Evolutionary conservation across 1,140 invertebrate species (phyloP), one percentile per base, ranked within the genome.

Genomic region (Steinernema feltiae): DNA sequence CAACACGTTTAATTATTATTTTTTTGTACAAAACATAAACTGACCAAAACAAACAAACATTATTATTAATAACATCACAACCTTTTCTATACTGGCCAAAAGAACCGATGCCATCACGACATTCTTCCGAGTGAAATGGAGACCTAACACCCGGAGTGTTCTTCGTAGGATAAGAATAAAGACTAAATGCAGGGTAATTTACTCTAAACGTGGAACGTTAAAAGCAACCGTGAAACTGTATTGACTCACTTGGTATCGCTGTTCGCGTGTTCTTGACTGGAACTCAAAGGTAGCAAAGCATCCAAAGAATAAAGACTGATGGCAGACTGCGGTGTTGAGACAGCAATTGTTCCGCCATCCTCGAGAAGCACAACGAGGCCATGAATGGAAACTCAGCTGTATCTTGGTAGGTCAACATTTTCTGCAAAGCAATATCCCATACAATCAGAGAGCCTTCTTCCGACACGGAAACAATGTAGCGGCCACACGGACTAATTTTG

Each of bases 61-160:
- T n/a, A n/a, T n/a, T n/a, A n/a, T n/a, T n/a, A n/a, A n/a, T n/a
- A n/a, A n/a, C n/a, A n/a, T n/a, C n/a, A n/a, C n/a, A n/a, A n/a
- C n/a, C n/a, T n/a, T n/a, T n/a, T n/a, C n/a, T n/a, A n/a, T n/a
- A 84, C 71, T 84, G 82, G 29, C 83, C 78, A 41, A 82, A 84
- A 24, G 77, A 76, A 12, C 83, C 83, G 27, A 85, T 69, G 74
- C 83, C 32, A 84, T 41, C 2, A 84, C 75, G 27, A 82, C 73
- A 53, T 84, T 84, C 48, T 82, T 82, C 2, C 82, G 69, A 18
- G 82, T 78, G 71, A 84, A 84, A 70, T 84, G 76, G 7, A 84
- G 70, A 32, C 82, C 83, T 15, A 85, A 53, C 1, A 84, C n/a
- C 41, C 3, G 78, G 70, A 18, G 83, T 84, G 41, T 83, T 71